Base-by-base conservation (phyloP, 2,113 vertebrate species). In the Phrynosoma platyrhinos region DNA sequence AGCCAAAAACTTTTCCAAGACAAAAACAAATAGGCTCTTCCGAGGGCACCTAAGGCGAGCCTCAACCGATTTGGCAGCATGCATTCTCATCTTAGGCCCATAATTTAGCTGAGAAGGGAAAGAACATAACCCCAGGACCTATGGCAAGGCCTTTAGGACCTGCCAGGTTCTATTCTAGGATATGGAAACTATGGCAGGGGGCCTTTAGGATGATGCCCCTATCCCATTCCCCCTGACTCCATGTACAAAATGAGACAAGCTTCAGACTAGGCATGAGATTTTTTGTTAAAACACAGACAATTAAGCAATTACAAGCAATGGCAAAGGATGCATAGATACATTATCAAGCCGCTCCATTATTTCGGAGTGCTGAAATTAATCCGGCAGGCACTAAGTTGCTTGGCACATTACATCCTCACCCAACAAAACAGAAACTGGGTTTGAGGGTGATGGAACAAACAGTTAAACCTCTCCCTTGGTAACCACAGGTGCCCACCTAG, bases 1-100 rank as follows among this genome's bases (percentile, higher is more conserved):
- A 89, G 86, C 92, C 93, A 92, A 91, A 94, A 91, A 84, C 68
- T 84, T 52, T 47, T 23, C 74, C 27, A 9, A 86, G 55, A 14
- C 74, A 77, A 42, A 25, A 85, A 85, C 72, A 85, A 77, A 64
- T 42, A 18, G 20, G 36, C 74, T 25, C 78, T 86, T 47, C 42
- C 13, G 40, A 20, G 58, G 84, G 58, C 75, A 78, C 75, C 84
- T 32, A 47, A 86, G 75, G 74, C 55, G 47, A 86, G 58, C 36
- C 58, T 78, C 74, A 47, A 78, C 27, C 47, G 20, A 78, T 9
- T 25, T 52, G 84, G 52, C 83, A 74, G 69, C 74, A 12, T 9
- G 3, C 6, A 42, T 23, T 25, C 53, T 76, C 52, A 58, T 58
- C 30, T 64, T 20, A 64, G 23, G 32, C 72, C 55, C 8, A 9